Base-by-base conservation (phyloP, 1,140 invertebrate species). In the Plodia interpunctella region DNA sequence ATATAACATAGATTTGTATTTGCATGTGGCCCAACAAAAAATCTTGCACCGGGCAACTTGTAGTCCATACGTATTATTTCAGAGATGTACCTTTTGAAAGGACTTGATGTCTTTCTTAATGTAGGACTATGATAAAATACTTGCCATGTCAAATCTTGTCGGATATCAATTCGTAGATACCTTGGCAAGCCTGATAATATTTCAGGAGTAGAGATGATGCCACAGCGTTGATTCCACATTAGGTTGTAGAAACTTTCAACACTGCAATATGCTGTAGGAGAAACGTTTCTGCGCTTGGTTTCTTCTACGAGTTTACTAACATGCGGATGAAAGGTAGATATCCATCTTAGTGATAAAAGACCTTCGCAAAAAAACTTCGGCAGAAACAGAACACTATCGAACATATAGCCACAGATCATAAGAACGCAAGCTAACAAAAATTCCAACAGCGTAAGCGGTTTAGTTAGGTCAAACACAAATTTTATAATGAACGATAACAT, bases 81-180 rank as follows among this genome's bases (percentile, higher is more conserved):
- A 44, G 76, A 76, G 5, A 87, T 19, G 68, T 71, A 81, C 32
- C 78, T 63, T 49, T 83, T 76, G 56, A 76, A 84, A 10, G 81
- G 52, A 10, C 49, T 51, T 13, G 80, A 80, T 4, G 80, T 80
- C 57, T 71, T 78, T 59, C 81, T 72, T 10, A 87, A 70, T 5
- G 74, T 78, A 2, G 82, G 82, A 56, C 84, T 87, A 49, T 87
- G 84, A 60, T 80, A 75, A 62, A 79, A 85, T 18, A 87, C 58
- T 13, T 73, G 70, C 84, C 84, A 87, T 15, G 83, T 66, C 13
- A 87, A 59, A 62, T 87, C 84, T 58, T 79, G 70, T 25, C 63
- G 77, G 5, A 87, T 77, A n/a, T 80, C 74, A 3, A 80, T 21
- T 58, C 79, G 71, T 32, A 87, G 65, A 60, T 84, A 78, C 62